Percentiles rank a stretch among this genome's conserved stretches.
Evolutionary conservation across 1,140 invertebrate genomes (phyloP).

Genomic region (Drosophila bifasciata): DNA sequence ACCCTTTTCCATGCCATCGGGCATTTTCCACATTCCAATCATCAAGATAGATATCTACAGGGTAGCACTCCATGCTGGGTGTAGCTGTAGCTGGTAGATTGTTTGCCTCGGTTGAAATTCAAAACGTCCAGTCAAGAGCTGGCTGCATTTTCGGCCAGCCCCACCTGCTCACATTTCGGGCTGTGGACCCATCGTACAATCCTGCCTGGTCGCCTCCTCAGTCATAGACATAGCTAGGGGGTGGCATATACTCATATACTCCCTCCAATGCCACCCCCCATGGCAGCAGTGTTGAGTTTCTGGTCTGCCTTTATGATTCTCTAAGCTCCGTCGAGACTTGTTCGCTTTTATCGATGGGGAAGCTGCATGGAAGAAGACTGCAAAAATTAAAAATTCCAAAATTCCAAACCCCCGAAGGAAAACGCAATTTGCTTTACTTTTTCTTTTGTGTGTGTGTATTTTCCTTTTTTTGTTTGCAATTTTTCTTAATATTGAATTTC

Average conservation of each 20-base stretch:
- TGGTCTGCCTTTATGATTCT: constrained; percentile 4
- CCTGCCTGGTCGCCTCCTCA: not conserved
- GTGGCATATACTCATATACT: too few relatives aligned
- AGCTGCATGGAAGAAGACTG: constrained; percentile 3
- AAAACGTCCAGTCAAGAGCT: constrained; percentile 63
- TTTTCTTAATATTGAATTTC: constrained; percentile 46
- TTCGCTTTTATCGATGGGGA: constrained; percentile 31
- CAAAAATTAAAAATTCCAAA: constrained; percentile 42
- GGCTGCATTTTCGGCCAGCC: constrained; percentile 33
- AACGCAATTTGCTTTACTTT: constrained; percentile 42
- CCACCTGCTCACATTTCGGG: not conserved
- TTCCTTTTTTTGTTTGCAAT: constrained; percentile 37
- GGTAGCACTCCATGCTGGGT: constrained; percentile 19
- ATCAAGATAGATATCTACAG: too few relatives aligned
- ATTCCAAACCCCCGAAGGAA: constrained; percentile 9
- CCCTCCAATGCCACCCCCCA: too few relatives aligned
- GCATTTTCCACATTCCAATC: too few relatives aligned
- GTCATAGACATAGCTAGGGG: too few relatives aligned
- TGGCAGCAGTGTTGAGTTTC: too few relatives aligned
- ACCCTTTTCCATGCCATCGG: not conserved
- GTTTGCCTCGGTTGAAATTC: constrained; percentile 49
- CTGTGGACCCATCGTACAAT: not conserved
- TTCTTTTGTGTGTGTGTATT: constrained; percentile 55
- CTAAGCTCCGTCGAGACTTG: too few relatives aligned
- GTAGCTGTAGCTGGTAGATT: constrained; percentile 27